phyloP scores from a whole-genome alignment of 1,140 invertebrate species.

The Drosophila albomicans region DNA sequence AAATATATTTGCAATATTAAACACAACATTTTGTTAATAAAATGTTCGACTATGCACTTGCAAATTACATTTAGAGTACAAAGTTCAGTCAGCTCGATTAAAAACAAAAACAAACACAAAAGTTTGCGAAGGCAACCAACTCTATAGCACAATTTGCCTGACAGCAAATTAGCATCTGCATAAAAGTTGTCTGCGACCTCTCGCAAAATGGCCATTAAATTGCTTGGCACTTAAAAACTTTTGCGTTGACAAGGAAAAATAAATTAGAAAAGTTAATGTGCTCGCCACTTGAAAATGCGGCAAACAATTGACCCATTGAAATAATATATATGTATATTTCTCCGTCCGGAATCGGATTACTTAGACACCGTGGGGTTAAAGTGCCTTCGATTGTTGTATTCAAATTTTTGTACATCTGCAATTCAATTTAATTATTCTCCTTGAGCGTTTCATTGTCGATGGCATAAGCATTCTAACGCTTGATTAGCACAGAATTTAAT shows the following conservation, averaged over 20 bases:
- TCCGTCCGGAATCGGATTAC: background rate
- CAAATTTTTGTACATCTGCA: background rate
- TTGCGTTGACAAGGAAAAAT: constrained; percentile 37
- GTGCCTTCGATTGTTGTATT: background rate
- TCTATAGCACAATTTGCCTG: constrained; percentile 11
- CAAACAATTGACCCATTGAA: constrained; percentile 19
- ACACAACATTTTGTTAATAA: background rate
- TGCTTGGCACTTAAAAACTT: constrained; percentile 37
- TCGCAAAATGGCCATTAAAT: constrained; percentile 34
- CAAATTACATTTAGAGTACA: background rate
- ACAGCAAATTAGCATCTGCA: constrained; percentile 36
- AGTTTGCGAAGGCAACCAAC: background rate
- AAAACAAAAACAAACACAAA: constrained; percentile 25
- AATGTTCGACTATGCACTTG: background rate
- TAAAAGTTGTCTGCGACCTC: constrained; percentile 30
- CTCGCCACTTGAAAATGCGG: background rate
- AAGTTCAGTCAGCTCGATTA: constrained; percentile 5
- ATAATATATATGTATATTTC: background rate
- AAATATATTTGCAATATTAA: background rate
- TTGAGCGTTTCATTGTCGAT: constrained; percentile 9
- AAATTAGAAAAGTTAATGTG: constrained; percentile 37
- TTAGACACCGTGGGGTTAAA: background rate
- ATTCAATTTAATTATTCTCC: background rate
- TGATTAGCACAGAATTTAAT: constrained; percentile 26
- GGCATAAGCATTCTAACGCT: constrained; percentile 1